Evolutionary conservation across 2,797 vertebrate species (phyloP).

Genomic region (Cossypha caffra): DNA sequence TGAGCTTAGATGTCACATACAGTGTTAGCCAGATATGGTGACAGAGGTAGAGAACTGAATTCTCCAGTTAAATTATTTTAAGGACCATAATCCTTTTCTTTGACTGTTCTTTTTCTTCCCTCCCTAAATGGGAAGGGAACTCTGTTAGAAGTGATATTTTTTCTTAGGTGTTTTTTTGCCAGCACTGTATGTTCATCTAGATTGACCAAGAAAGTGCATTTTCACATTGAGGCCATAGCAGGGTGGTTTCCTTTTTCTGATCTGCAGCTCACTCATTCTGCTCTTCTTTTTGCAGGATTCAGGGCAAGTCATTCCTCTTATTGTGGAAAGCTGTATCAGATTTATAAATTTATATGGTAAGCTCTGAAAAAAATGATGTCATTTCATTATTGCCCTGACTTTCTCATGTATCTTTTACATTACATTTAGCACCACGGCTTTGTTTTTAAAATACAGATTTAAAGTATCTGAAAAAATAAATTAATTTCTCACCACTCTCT

Average conservation of each 20-base stretch:
- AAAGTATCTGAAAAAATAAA: background rate
- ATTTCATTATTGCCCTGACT: background rate
- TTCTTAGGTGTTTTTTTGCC: background rate
- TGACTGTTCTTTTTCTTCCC: background rate
- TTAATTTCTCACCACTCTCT: background rate
- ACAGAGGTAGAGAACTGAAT: background rate
- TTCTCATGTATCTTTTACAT: background rate
- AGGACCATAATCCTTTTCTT: background rate
- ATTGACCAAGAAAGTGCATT: slow-evolving; percentile 16
- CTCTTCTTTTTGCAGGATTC: slow-evolving; percentile 84
- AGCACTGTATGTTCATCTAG: slow-evolving; percentile 45
- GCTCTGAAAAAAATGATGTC: slow-evolving; percentile 6
- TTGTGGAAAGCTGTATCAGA: slow-evolving; percentile 97
- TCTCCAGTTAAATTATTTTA: background rate
- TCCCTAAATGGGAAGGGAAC: background rate
- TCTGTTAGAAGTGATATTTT: background rate
- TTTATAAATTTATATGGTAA: slow-evolving; percentile 98
- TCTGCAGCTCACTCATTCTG: background rate
- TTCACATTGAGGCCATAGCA: background rate
- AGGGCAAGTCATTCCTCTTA: slow-evolving; percentile 93
- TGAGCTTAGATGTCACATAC: slow-evolving; percentile 31
- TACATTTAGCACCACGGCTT: background rate
- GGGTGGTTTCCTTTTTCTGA: background rate
- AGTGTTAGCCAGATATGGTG: background rate
- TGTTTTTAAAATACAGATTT: background rate